These are phyloP conservation scores for Pogonocichla stellata DNA, from an alignment of 2,113 vertebrate genomes.

Conservation along the genomic window DNA sequence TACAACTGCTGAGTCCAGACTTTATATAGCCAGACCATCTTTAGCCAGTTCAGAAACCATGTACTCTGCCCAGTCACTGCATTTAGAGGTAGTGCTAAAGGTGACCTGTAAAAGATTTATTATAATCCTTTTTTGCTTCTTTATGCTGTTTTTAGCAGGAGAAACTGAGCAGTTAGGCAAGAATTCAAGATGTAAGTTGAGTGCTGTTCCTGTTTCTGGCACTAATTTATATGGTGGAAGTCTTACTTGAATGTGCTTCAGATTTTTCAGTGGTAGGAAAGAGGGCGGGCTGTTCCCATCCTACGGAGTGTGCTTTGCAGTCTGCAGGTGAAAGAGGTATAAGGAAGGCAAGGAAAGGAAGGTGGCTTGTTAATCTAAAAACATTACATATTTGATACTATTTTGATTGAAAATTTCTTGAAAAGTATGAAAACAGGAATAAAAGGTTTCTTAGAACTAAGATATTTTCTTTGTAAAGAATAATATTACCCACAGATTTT, in stretches of 20 bases:
- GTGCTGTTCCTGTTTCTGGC: neutral
- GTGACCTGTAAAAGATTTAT: conserved; percentile 35
- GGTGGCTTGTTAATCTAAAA: neutral
- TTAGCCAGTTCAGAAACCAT: conserved; percentile 41
- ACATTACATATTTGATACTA: neutral
- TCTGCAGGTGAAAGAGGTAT: neutral
- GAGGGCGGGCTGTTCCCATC: neutral
- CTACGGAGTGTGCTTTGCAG: conserved; percentile 38
- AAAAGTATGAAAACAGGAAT: neutral
- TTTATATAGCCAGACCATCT: neutral
- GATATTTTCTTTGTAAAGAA: neutral
- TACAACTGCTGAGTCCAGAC: neutral
- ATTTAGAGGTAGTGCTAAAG: conserved; percentile 76
- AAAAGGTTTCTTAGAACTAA: neutral
- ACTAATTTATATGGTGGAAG: neutral
- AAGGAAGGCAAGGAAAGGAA: neutral
- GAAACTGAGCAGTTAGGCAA: neutral
- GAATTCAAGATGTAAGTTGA: neutral
- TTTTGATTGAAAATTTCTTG: neutral
- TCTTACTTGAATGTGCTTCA: conserved; percentile 24
- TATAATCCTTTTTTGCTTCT: conserved; percentile 38
- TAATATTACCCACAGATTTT: neutral
- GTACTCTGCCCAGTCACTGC: conserved; percentile 58
- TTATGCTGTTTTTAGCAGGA: neutral
- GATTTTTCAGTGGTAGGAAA: neutral